Evolutionary conservation across 2,888 invertebrate species (phyloP), one percentile per base, ranked within the genome.

Genomic region (Clepsis dumicolana): DNA sequence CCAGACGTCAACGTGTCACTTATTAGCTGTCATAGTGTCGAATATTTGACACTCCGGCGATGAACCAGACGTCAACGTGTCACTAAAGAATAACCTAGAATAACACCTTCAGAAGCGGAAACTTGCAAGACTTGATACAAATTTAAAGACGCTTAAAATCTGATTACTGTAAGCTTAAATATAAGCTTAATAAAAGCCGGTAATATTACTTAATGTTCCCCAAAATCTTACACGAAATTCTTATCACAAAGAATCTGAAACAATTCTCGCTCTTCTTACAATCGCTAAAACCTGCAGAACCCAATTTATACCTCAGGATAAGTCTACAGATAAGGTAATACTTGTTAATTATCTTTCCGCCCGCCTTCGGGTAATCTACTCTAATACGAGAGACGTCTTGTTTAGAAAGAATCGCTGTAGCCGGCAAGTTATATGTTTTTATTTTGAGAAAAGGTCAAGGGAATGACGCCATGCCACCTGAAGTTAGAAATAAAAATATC

Each of bases 341-440:
- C 73, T 65, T 71, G 65, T 62, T 69, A 65, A 69, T 71, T 69
- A 71, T 69, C 53, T 69, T 44, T 21, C 7, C 53, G 27, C 60
- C 41, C 70, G 50, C 62, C 70, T 70, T 71, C 64, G 69, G 66
- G 57, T 75, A 75, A 77, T 74, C 78, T 66, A 48, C 62, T 73
- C 64, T 75, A 75, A 79, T 71, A 74, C 72, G 24, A 27, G 24
- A 25, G 25, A 61, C 25, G 61, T 66, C 66, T 66, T 61, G 54
- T 54, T 66, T 66, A n/a, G 35, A 66, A 65, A 59, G 35, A 65
- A 27, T 41, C 8, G 14, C 48, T 48, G 21, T 18, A 1, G 44
- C 44, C 18, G 53, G 16, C 18, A 12, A 27, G 10, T 21, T 21
- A 3, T 48, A 2, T 21, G 4, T 18, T 16, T 41, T 41, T 16